A percentile compares a stretch with the other conserved stretches of the same genome.
Evolutionary conservation across 2,888 invertebrate genomes (phyloP).

Genomic region (Synanthedon tipuliformis): DNA sequence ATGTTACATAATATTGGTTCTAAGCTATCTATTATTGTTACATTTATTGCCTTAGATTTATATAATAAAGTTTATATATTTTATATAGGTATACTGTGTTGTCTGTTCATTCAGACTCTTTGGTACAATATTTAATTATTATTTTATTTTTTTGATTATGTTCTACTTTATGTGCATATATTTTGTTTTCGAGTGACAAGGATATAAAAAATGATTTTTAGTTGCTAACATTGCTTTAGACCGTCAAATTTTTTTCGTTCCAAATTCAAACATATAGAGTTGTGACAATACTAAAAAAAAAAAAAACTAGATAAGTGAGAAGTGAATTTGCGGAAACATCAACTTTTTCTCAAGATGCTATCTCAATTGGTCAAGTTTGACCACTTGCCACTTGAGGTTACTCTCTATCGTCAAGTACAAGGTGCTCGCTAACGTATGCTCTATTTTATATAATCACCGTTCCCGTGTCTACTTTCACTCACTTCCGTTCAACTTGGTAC

Average conservation of each 20-base stretch:
- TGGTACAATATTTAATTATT: too few relatives aligned
- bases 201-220: too few relatives aligned
- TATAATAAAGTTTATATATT: too few relatives aligned
- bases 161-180: too few relatives aligned
- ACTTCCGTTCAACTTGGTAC: background rate
- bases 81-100: too few relatives aligned
- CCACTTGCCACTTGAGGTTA: background rate
- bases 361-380: background rate
- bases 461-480: background rate
- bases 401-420: background rate
- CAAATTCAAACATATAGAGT: background rate
- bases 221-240: too few relatives aligned
- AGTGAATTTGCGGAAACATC: background rate
- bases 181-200: too few relatives aligned
- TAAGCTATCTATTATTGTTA: too few relatives aligned
- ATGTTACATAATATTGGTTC: too few relatives aligned
- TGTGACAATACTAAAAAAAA: background rate
- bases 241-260: background rate
- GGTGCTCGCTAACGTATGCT: background rate
- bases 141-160: too few relatives aligned
- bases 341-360: background rate
- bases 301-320: background rate
- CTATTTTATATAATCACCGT: background rate
- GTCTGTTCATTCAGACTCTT: too few relatives aligned
- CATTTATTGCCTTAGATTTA: too few relatives aligned